Base-by-base conservation (phyloP, 2,888 invertebrate species). In the Scaptodrosophila latifasciaeformis region DNA sequence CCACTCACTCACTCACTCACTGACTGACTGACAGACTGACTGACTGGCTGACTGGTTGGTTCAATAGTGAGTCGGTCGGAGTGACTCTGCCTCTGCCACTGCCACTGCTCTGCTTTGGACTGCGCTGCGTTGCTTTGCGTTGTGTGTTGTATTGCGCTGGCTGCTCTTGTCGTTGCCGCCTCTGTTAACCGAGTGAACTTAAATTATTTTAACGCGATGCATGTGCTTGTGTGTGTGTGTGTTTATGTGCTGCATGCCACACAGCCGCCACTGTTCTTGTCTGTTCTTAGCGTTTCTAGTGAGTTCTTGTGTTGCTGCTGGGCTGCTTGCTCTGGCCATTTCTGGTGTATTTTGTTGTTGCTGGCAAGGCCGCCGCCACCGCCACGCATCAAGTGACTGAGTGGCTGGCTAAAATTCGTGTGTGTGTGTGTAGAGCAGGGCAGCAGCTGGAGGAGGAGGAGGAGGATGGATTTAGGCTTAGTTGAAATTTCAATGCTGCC, bases 101-200 rank as follows among this genome's bases (percentile, higher is more conserved):
- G n/a, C n/a, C n/a, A n/a, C n/a, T n/a, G n/a, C n/a, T n/a, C n/a
- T n/a, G n/a, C n/a, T n/a, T n/a, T n/a, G n/a, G n/a, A n/a, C n/a
- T n/a, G n/a, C n/a, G n/a, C n/a, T n/a, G n/a, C n/a, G n/a, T n/a
- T n/a, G n/a, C n/a, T n/a, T n/a, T 30, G 30, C 5, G 2, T 30
- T 39, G 19, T 44, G 24, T 43, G 44, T 54, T n/a, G n/a, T n/a
- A n/a, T n/a, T n/a, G n/a, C n/a, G n/a, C n/a, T n/a, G n/a, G n/a
- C n/a, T n/a, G n/a, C n/a, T n/a, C n/a, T n/a, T n/a, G n/a, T n/a
- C n/a, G n/a, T n/a, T n/a, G n/a, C 45, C 49, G 56, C 62, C 53
- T 69, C 60, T 61, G 62, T 60, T 77, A 77, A 72, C 77, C 77
- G 74, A 72, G 63, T 72, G 67, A 72, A 72, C 75, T 77, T 72